Evolutionary conservation across 2,888 invertebrate genomes (phyloP).

Genomic region (Dolichopus griseipennis): DNA sequence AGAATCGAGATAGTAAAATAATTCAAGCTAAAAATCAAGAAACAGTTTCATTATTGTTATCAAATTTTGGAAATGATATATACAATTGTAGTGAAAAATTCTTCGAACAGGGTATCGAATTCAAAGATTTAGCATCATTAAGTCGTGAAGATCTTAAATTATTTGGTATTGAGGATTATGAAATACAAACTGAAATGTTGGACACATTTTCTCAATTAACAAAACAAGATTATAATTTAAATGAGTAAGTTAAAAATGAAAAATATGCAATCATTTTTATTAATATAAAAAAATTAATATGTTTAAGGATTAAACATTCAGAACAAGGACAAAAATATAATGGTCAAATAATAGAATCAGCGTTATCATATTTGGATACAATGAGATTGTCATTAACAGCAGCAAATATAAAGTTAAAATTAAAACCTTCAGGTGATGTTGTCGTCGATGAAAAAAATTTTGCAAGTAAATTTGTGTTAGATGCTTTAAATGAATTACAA

Average conservation of each 20-base stretch:
- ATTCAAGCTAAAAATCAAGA: constrained; percentile 12
- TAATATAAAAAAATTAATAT: neutral
- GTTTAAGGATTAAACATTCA: neutral
- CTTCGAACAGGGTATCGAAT: constrained; percentile 30
- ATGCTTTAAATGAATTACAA: constrained; percentile 34
- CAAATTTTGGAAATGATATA: constrained; percentile 17
- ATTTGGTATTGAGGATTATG: constrained; percentile 29
- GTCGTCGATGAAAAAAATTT: constrained; percentile 38
- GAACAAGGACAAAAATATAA: constrained; percentile 30
- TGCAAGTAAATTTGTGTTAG: constrained; percentile 38
- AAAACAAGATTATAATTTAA: constrained; percentile 34
- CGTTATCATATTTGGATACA: constrained; percentile 31
- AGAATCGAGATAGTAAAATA: neutral
- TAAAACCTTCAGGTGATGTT: constrained; percentile 36
- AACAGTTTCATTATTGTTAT: constrained; percentile 16
- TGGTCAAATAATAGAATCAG: constrained; percentile 31
- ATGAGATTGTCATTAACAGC: constrained; percentile 34
- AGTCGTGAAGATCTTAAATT: constrained; percentile 31
- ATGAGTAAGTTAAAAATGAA: constrained; percentile 23
- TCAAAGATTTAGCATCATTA: constrained; percentile 33
- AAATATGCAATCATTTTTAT: neutral
- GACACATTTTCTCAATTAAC: constrained; percentile 31
- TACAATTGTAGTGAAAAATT: constrained; percentile 27
- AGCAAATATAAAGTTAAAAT: constrained; percentile 36
- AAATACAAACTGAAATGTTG: constrained; percentile 29